These are phyloP conservation scores for Dromiciops gliroides DNA, from an alignment of 2,113 vertebrate species.

Conservation along the genomic window DNA sequence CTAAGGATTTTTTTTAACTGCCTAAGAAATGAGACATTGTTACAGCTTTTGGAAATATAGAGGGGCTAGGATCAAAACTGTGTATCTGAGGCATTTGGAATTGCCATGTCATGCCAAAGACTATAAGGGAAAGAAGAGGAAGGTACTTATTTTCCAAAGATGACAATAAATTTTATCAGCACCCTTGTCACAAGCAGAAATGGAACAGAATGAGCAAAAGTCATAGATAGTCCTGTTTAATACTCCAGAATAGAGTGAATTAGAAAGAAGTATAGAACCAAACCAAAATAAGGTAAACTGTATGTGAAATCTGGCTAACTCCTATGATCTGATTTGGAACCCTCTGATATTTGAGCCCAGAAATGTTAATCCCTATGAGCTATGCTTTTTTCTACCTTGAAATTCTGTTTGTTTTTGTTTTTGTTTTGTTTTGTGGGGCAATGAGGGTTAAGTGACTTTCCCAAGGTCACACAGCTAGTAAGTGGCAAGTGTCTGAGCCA, in stretches of 20 bases:
- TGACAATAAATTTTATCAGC: not conserved
- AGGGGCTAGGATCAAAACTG: too few relatives aligned
- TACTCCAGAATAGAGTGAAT: not conserved
- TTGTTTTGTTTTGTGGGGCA: too few relatives aligned
- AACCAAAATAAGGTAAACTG: not conserved
- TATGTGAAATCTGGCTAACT: not conserved
- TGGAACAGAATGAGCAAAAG: not conserved
- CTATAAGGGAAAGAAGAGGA: not conserved
- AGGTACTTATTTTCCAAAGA: not conserved
- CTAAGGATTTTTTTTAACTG: too few relatives aligned
- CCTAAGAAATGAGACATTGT: too few relatives aligned
- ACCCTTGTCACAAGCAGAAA: fast-evolving
- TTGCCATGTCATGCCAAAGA: too few relatives aligned
- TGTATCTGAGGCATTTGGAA: not conserved
- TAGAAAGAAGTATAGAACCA: too few relatives aligned
- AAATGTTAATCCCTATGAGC: not conserved
- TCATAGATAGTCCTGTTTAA: not conserved
- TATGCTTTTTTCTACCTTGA: too few relatives aligned
- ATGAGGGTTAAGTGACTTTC: too few relatives aligned
- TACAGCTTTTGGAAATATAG: too few relatives aligned
- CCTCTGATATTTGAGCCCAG: not conserved
- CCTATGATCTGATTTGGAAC: not conserved
- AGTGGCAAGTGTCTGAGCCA: too few relatives aligned
- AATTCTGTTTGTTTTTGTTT: too few relatives aligned
- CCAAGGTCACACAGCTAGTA: too few relatives aligned